Conservation (phyloP, 2,113 vertebrate genomes). For the Eupsittula cactorum region DNA sequence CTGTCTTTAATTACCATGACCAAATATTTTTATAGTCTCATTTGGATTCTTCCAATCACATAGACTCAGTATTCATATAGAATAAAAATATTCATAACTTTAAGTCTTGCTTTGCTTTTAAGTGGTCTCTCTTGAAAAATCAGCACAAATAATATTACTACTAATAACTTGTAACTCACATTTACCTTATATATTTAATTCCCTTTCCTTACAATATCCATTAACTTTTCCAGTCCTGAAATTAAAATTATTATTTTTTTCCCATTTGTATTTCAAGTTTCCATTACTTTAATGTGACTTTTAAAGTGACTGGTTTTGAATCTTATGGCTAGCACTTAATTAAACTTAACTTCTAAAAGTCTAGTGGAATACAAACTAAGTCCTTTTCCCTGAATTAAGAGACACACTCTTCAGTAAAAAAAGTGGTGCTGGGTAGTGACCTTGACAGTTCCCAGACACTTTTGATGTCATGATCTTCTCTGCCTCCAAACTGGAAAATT, state of each 20-base stretch:
- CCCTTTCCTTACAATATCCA: neutral
- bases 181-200: neutral
- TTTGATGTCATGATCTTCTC: neutral
- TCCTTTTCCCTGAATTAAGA: neutral
- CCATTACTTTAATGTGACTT: neutral
- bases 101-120: neutral
- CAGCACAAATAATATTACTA: neutral
- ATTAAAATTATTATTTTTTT: neutral
- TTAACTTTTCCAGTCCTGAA: neutral
- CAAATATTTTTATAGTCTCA: neutral
- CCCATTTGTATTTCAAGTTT: neutral
- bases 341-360: neutral
- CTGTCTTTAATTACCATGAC: neutral
- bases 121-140: neutral
- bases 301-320: neutral
- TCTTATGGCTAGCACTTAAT: neutral
- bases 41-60: neutral
- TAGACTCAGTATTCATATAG: neutral
- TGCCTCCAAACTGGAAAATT: neutral
- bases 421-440: neutral
- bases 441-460: neutral
- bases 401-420: neutral
- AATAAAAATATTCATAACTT: neutral
- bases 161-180: neutral
- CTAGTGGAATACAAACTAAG: neutral